These are phyloP conservation scores for Eudasyphora cyanicolor DNA, from an alignment of 2,888 invertebrate species.

Conservation along the genomic window DNA sequence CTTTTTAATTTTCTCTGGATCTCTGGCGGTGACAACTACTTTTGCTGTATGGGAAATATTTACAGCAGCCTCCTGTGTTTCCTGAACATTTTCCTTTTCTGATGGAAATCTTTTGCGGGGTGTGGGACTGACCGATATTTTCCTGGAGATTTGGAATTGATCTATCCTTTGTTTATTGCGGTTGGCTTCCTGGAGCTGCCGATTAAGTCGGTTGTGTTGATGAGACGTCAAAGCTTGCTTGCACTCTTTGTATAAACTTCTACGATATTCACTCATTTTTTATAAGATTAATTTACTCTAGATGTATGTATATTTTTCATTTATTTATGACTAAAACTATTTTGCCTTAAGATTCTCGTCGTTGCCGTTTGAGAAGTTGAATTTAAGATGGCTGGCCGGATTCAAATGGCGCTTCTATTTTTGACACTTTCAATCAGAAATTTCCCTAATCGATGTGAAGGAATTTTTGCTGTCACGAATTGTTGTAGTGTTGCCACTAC, in stretches of 20 bases:
- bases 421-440: conserved; percentile 27
- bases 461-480: conserved; percentile 18
- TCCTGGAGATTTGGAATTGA: conserved; percentile 68
- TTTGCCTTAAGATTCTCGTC: conserved; percentile 5
- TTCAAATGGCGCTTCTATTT: conserved; percentile 42
- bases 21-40: conserved; percentile 35
- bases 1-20: conserved; percentile 49
- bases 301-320: not conserved
- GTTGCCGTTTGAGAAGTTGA: not conserved
- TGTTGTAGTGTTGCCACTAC: conserved; percentile 4
- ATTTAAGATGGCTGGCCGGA: not conserved
- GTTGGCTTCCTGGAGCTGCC: conserved; percentile 65
- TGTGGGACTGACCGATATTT: conserved; percentile 68
- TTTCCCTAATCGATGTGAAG: conserved; percentile 38
- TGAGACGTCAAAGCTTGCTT: conserved; percentile 59
- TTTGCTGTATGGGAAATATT: conserved; percentile 49
- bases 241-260: conserved; percentile 61
- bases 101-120: conserved; percentile 21
- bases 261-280: conserved; percentile 61
- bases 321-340: not conserved
- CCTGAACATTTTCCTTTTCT: conserved; percentile 25
- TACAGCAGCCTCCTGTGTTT: not conserved
- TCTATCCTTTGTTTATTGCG: conserved; percentile 69
- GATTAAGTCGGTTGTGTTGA: conserved; percentile 66
- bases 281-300: not conserved